Base-by-base conservation (phyloP, 1,140 invertebrate species). In the Drosophila arizonae region DNA sequence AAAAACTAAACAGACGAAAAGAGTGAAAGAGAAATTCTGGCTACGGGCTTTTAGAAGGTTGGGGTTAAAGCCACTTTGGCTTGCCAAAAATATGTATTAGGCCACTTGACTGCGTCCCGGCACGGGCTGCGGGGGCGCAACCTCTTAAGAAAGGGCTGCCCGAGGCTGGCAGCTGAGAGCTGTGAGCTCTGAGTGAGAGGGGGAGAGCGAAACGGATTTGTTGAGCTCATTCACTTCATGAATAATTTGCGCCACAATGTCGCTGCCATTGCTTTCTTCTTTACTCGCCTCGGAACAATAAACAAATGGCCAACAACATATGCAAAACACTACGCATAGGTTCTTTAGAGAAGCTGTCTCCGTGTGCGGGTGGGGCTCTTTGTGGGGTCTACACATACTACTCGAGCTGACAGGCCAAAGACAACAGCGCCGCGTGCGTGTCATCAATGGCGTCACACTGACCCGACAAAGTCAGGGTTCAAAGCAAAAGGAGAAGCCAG, bases 181-280 rank as follows among this genome's bases (percentile, higher is more conserved):
- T 0, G 21, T 24, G 21, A 24, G 21, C 0, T 0, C 1, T 24
- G 21, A 46, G 43, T 6, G 43, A 3, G 9, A 1, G 3, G n/a
- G 43, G 8, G 13, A 11, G 77, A 30, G 72, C 28, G 66, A 43
- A 41, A 30, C 67, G 81, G 78, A 87, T 87, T 86, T 87, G 81
- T 86, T 82, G 82, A 82, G 82, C 82, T 87, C 82, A 86, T 86
- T 82, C 84, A 79, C 72, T 86, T 87, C 82, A 86, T 86, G 82
- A 86, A 86, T 86, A 86, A 86, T 87, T 86, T 86, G 75, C 75
- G 81, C 82, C 77, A 86, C 77, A 80, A 84, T 68, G 81, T 86
- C 81, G 81, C 70, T 58, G 66, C 36, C 60, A 46, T 66, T 70
- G 67, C 72, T 71, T 33, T 15, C 17, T 54, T 54, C 13, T 54